Evolutionary conservation across 2,113 vertebrate genomes (phyloP), one percentile per base, ranked within the genome.

Genomic region (Gadus macrocephalus): DNA sequence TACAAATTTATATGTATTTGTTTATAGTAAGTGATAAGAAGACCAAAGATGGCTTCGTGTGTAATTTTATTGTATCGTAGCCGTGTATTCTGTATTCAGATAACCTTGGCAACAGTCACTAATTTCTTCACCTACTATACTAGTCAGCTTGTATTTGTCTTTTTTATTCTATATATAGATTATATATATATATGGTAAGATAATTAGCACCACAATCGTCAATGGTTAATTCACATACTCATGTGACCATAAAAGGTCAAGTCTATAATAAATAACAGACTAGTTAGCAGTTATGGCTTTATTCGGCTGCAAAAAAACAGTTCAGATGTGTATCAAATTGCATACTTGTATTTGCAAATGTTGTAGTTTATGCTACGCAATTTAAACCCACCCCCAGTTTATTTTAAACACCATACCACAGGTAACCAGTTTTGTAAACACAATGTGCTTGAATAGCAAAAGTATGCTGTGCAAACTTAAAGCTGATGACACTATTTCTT

Each of bases 21-120:
- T 92, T 87, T 87, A 87, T 89, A 89, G 87, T 70, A 68, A 76
- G 81, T 88, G 81, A 88, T 87, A 79, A 88, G 86, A 89, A 90
- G 89, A 92, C 91, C 91, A 93, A 92, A 93, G 91, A 92, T 88
- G 85, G 89, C 87, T 88, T 89, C 84, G 79, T 89, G 85, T 86
- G 80, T 82, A 77, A 70, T 84, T 85, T 88, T 78, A 85, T 82
- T 84, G 83, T 88, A 79, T 77, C 84, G 82, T 87, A 75, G 55
- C 81, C 66, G 76, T 89, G 78, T 89, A 82, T 83, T 80, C 80
- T 86, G 81, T 87, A 85, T 73, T 79, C 78, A 80, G 83, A 81
- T 80, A 84, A 82, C 85, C 74, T 84, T 82, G 80, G 80, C 83
- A 78, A 87, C 71, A 58, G 73, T 87, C 87, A 85, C 85, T 85